These are phyloP conservation scores for Phalera bucephala DNA, from an alignment of 2,888 invertebrate species.

Conservation along the genomic window DNA sequence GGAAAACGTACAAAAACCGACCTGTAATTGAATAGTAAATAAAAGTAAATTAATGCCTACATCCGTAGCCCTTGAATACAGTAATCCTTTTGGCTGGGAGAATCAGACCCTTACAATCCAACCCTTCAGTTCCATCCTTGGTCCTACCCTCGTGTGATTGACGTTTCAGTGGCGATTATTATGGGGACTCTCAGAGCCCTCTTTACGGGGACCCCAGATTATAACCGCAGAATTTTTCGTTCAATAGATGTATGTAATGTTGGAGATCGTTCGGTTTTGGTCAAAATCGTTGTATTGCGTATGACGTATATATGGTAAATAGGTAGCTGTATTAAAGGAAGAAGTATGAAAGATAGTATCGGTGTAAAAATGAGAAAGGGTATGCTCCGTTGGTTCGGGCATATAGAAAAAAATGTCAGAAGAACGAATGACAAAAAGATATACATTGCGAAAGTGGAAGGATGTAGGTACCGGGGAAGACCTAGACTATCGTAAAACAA, in stretches of 20 bases:
- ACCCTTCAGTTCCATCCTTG: conserved; percentile 71
- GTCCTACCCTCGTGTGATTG: conserved; percentile 68
- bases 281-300: no score
- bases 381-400: no score
- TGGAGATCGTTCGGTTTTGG: no score
- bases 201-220: conserved; percentile 47
- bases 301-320: no score
- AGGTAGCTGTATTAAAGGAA: no score
- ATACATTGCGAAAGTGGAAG: no score
- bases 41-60: conserved; percentile 65
- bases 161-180: conserved; percentile 67
- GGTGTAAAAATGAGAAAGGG: no score
- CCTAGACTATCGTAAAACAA: no score
- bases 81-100: conserved; percentile 66
- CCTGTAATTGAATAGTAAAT: conserved; percentile 60
- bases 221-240: conserved; percentile 44
- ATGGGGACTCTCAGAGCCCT: conserved; percentile 45
- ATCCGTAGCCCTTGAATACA: conserved; percentile 64
- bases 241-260: not conserved
- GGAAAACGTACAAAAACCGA: conserved; percentile 41
- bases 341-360: no score
- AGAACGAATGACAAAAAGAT: no score
- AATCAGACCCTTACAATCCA: conserved; percentile 78
- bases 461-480: no score
- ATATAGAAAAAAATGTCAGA: no score